Percentiles rank a stretch among this genome's conserved stretches.
phyloP scores from a whole-genome alignment of 2,888 invertebrate species.

The Hydropsyche betteni region DNA sequence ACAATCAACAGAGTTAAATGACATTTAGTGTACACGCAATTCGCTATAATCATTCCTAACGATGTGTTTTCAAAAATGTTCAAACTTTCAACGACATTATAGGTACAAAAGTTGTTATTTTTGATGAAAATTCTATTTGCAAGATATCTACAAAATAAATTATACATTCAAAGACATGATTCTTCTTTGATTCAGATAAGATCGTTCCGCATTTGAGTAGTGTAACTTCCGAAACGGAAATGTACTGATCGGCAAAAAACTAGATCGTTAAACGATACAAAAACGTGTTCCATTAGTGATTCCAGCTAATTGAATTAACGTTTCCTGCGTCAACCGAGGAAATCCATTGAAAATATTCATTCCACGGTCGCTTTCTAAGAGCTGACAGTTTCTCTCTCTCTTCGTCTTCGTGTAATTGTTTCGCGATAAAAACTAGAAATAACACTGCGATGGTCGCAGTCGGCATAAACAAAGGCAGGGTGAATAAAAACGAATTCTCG shows the following conservation, averaged over 20 bases:
- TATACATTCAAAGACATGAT: too few species aligned
- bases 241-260: background rate
- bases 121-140: too few species aligned
- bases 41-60: too few species aligned
- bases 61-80: too few species aligned
- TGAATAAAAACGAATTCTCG: background rate
- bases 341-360: conserved; percentile 15
- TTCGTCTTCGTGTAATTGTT: conserved; percentile 2
- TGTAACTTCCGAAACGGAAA: too few species aligned
- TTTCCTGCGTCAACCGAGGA: conserved; percentile 10
- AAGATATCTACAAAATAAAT: too few species aligned
- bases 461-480: conserved; percentile 1
- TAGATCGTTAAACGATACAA: background rate
- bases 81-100: too few species aligned
- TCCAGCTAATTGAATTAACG: conserved; percentile 16
- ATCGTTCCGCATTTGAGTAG: too few species aligned
- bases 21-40: too few species aligned
- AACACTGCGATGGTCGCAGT: background rate
- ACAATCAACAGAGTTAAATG: too few species aligned
- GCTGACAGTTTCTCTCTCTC: background rate
- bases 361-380: conserved; percentile 15
- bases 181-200: too few species aligned
- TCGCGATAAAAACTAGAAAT: conserved; percentile 23
- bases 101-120: too few species aligned
- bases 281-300: conserved; percentile 16